Evolutionary conservation across 2,888 invertebrate species (phyloP).

Genomic region (Teleiodes luculella): DNA sequence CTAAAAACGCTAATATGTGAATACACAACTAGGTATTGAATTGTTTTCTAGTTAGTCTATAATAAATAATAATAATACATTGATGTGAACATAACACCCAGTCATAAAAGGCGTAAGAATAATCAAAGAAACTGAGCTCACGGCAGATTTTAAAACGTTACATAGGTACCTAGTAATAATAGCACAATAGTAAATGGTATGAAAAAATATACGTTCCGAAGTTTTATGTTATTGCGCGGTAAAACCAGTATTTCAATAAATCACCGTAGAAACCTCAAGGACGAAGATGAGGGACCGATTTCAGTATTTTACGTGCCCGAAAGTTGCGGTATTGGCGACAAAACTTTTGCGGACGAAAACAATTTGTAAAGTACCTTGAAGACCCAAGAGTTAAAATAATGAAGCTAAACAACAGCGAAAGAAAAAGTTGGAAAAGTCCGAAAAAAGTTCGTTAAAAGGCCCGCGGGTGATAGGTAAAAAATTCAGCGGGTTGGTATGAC

Average conservation of each 20-base stretch:
- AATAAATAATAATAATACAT: no score
- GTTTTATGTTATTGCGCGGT: background rate
- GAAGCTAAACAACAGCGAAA: background rate
- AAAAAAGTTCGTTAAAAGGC: background rate
- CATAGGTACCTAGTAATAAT: no score
- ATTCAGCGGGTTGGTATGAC: background rate
- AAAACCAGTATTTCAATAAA: background rate
- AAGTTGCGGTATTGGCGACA: background rate
- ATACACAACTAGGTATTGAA: no score
- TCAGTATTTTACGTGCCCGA: background rate
- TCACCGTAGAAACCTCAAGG: background rate
- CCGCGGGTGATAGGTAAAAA: background rate
- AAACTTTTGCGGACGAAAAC: background rate
- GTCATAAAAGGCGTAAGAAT: no score
- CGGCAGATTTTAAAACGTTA: no score
- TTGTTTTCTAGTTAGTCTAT: no score
- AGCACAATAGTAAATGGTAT: no score
- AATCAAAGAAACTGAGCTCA: no score
- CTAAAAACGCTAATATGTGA: no score
- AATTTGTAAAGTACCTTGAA: background rate
- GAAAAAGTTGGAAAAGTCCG: background rate
- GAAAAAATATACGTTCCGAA: no score
- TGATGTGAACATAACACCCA: no score
- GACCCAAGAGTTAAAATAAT: background rate
- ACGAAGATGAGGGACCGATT: no score